A percentile compares a stretch with the other conserved stretches of the same genome.
Conservation (phyloP, 1,140 invertebrate genomes). For the Hestina assimilis region DNA sequence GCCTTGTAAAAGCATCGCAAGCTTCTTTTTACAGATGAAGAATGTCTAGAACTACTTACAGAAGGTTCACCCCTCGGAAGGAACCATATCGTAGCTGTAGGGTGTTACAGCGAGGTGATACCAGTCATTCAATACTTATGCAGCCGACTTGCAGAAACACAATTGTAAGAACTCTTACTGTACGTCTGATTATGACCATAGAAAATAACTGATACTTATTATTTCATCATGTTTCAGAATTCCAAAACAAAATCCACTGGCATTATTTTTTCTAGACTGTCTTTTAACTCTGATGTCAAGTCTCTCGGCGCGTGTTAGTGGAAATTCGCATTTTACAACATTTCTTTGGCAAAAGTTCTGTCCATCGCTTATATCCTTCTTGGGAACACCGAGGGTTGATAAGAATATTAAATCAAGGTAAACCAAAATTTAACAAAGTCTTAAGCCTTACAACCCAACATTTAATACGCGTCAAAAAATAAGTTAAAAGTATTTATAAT, state of each 20-base stretch:
- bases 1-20: too few species aligned
- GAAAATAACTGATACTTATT: background rate
- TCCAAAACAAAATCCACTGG: conserved; percentile 81
- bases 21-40: conserved; percentile 82
- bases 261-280: conserved; percentile 91
- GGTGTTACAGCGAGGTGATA: conserved; percentile 93
- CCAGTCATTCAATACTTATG: conserved; percentile 94
- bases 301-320: conserved; percentile 88
- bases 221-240: conserved; percentile 57
- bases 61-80: conserved; percentile 80
- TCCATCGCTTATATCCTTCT: conserved; percentile 90
- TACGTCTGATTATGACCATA: background rate
- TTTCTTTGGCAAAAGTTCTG: conserved; percentile 96
- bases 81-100: conserved; percentile 84
- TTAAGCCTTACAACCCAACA: too few species aligned
- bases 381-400: conserved; percentile 85
- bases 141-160: conserved; percentile 89
- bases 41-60: conserved; percentile 86
- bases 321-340: conserved; percentile 90
- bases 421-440: too few species aligned
- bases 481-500: background rate
- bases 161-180: conserved; percentile 80
- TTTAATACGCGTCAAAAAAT: too few species aligned
- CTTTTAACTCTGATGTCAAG: conserved; percentile 90
- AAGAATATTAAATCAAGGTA: conserved; percentile 83